phyloP scores from a whole-genome alignment of 1,140 invertebrate species.

The Anadara kagoshimensis region DNA sequence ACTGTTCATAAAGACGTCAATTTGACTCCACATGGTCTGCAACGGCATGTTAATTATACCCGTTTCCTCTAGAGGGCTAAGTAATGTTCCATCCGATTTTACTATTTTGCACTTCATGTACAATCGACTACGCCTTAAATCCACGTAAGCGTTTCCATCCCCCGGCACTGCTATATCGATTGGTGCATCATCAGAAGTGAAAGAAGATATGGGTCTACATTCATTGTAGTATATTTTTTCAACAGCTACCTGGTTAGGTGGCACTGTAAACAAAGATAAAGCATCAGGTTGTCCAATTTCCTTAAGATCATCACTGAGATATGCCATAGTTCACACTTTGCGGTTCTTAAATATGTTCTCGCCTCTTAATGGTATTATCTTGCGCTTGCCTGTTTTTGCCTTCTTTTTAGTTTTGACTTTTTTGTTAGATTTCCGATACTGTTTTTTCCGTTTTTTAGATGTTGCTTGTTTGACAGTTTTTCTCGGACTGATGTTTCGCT shows the following conservation, averaged over 20 bases:
- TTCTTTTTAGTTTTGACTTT: constrained; percentile 11
- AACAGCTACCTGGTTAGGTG: constrained; percentile 34
- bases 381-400: constrained; percentile 4
- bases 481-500: constrained; percentile 7
- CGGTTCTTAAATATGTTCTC: neutral
- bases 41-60: constrained; percentile 19
- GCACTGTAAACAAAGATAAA: constrained; percentile 27
- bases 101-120: constrained; percentile 23
- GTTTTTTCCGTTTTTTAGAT: constrained; percentile 5
- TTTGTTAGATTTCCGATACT: neutral
- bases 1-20: constrained; percentile 29
- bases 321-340: constrained; percentile 21
- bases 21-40: constrained; percentile 13
- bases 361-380: neutral
- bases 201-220: constrained; percentile 20
- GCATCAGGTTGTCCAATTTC: constrained; percentile 25
- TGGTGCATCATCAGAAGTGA: constrained; percentile 9
- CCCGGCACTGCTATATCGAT: constrained; percentile 33
- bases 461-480: constrained; percentile 19
- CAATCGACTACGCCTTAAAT: constrained; percentile 23
- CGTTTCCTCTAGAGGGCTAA: constrained; percentile 3
- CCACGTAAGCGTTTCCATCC: constrained; percentile 25
- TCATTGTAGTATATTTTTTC: constrained; percentile 27
- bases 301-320: constrained; percentile 25
- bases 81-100: constrained; percentile 14